Conservation (phyloP, 2,797 vertebrate genomes). For the Eidolon dupreanum region DNA sequence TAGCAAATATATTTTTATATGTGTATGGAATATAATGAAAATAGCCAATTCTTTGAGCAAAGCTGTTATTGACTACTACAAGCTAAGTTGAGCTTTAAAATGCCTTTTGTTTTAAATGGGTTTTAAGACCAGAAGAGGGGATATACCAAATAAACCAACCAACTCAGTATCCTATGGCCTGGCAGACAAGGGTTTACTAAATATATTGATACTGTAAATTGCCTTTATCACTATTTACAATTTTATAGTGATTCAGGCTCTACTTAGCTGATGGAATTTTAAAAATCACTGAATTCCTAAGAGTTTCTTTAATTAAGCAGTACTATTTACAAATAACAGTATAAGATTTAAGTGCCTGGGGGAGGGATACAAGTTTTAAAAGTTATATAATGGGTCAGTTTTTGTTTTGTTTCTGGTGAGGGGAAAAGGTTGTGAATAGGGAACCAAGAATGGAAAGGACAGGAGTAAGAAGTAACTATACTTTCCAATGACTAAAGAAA, state of each 20-base stretch:
- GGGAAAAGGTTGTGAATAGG: constrained; percentile 24
- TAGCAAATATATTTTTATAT: constrained; percentile 77
- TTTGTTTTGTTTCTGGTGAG: constrained; percentile 53
- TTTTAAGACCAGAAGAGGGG: constrained; percentile 49
- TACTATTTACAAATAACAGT: constrained; percentile 81
- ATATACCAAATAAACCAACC: constrained; percentile 52
- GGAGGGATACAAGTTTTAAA: constrained; percentile 60
- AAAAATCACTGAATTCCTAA: constrained; percentile 50
- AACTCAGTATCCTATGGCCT: constrained; percentile 58
- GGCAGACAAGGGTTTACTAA: constrained; percentile 36
- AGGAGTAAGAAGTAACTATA: constrained; percentile 28
- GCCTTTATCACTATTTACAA: constrained; percentile 38
- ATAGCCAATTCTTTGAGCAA: constrained; percentile 55
- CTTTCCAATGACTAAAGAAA: constrained; percentile 62
- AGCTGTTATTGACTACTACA: constrained; percentile 62
- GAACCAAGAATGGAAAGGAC: constrained; percentile 7
- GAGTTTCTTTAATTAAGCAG: constrained; percentile 81
- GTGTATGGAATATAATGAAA: constrained; percentile 60
- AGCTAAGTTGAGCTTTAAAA: constrained; percentile 71
- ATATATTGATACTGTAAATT: not conserved
- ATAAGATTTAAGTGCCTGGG: constrained; percentile 86
- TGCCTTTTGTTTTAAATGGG: constrained; percentile 70
- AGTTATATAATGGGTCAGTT: constrained; percentile 43
- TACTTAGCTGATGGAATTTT: constrained; percentile 33
- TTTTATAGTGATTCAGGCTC: constrained; percentile 47